Base-by-base conservation (phyloP, 2,888 invertebrate species). In the Drosophila algonquin region DNA sequence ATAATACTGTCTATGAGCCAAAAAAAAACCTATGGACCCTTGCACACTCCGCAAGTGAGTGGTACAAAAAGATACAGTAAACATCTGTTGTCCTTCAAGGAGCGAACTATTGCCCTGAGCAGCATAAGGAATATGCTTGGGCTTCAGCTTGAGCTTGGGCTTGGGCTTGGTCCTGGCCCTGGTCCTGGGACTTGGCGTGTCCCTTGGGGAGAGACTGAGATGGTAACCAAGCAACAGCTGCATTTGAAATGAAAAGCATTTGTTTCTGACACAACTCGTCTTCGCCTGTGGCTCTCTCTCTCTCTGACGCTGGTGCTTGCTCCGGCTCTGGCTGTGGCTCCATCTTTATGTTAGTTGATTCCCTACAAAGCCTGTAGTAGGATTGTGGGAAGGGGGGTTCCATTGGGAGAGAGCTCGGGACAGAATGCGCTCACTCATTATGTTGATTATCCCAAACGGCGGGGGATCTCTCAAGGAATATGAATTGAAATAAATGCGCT, bases 201-300 rank as follows among this genome's bases (percentile, higher is more conserved):
- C 81, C 69, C 60, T 52, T 46, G 65, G 57, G 80, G 61, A 50
- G 40, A 67, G 35, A 64, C 45, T 40, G n/a, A 40, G 35, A 32
- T 64, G 78, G 76, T 60, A 73, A 73, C 81, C 78, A 71, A 83
- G 80, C 83, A 85, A 76, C 87, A 82, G 79, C 86, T 84, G 87
- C 87, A 87, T 87, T 86, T 81, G 78, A 84, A 87, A 87, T 87
- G 87, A 87, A 87, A 83, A 80, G 89, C 90, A 90, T 90, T 90
- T 90, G 90, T 90, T 90, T 90, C 86, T 88, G 90, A 89, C 90
- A 88, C 90, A 87, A 89, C 87, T 84, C 79, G 82, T 89, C 89
- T 72, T 76, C 58, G 63, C 68, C 75, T 60, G 18, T 50, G 57
- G 45, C 59, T 9, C 51, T 53, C 32, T 7, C 44, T 24, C 44